Evolutionary conservation across 1,140 invertebrate species (phyloP), one percentile per base, ranked within the genome.

Genomic region (Homalodisca vitripennis): DNA sequence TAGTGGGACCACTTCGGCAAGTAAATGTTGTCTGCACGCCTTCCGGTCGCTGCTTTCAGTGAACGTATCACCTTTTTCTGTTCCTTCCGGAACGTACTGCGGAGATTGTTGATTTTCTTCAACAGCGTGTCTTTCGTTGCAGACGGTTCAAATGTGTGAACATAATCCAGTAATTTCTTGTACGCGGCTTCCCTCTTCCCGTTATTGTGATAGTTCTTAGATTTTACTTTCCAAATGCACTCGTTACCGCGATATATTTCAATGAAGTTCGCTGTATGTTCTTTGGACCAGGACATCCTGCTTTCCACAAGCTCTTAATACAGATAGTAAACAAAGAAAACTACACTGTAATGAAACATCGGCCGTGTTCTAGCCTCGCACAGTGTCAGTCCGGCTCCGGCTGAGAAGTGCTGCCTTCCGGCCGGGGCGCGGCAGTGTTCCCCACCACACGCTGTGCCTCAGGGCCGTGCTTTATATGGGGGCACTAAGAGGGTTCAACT

Each of bases 81-180:
- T 73, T 78, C 74, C 64, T 76, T 77, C 46, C 75, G 71, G 66
- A 73, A 71, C 68, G 62, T 72, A 65, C 72, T 72, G 71, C 75
- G 71, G 34, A 78, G 67, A 73, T 73, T 77, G 73, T 77, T 77
- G 26, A 76, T 75, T 73, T 78, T 77, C 72, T 71, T 76, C 53
- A 72, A 67, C 51, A 77, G 73, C 20, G 32, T 60, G 55, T 64
- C 63, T 68, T 73, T 73, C 24, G 68, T 75, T 26, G 74, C 69
- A 65, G 70, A 32, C 27, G 75, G 70, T 22, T 76, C 71, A 67
- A 78, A 68, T 72, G 68, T 71, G 47, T 71, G 74, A 22, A 74
- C 68, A 70, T 76, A 74, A 70, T 65, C 69, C 24, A 74, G 26
- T 1, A 77, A 67, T 71, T 70, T 70, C 62, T 69, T 63, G 70